Evolutionary conservation across 2,113 vertebrate species (phyloP).

Genomic region (Pseudorasbora parva): DNA sequence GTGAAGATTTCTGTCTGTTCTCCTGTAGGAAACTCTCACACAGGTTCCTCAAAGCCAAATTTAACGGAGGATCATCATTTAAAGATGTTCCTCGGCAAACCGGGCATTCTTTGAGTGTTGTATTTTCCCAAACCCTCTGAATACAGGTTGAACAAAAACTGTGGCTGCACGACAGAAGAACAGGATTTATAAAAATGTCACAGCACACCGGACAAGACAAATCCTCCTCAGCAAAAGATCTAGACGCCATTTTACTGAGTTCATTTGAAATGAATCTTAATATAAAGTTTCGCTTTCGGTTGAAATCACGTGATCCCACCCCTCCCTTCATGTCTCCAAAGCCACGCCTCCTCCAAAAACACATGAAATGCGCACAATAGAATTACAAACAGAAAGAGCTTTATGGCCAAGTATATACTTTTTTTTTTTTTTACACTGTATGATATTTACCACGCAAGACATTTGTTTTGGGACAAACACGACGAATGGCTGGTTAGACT

Average conservation of each 20-base stretch:
- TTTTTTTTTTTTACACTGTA: too few species aligned
- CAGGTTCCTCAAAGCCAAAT: background rate
- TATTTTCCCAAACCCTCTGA: background rate
- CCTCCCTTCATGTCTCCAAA: too few species aligned
- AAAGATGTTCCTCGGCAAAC: background rate
- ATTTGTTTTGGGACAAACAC: too few species aligned
- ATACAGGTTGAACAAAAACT: background rate
- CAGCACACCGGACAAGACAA: background rate
- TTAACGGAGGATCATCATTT: background rate
- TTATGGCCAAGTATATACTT: too few species aligned
- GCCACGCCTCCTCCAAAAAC: too few species aligned
- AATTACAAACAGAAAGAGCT: too few species aligned
- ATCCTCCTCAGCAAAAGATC: slow-evolving; percentile 18
- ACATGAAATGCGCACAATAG: too few species aligned
- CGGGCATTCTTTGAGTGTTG: background rate
- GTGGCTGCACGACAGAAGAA: background rate
- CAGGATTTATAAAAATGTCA: background rate
- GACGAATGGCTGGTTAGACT: too few species aligned
- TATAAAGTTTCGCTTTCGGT: background rate
- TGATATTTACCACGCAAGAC: too few species aligned
- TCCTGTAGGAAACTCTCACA: background rate
- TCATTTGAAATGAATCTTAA: background rate
- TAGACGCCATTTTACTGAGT: background rate
- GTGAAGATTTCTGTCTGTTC: background rate
- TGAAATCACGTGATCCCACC: too few species aligned